Percentiles rank a stretch among this genome's conserved stretches.
phyloP scores from a whole-genome alignment of 2,113 vertebrate species.

The Microcebus tavaratra region DNA sequence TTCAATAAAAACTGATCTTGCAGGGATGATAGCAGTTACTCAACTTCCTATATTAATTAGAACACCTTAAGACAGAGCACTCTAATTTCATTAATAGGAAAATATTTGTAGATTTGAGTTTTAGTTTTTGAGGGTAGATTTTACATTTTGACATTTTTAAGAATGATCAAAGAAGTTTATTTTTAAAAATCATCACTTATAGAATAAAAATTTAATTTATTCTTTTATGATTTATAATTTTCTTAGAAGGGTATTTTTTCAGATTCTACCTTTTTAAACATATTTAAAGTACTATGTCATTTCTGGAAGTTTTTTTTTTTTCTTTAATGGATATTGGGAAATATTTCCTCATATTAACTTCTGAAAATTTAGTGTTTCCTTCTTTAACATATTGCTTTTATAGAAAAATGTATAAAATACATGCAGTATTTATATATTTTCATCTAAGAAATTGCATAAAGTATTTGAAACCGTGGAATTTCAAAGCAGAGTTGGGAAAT shows the following conservation, averaged over 20 bases:
- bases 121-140: neutral
- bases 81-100: neutral
- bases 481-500: neutral
- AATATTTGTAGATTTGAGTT: neutral
- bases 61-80: neutral
- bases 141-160: constrained; percentile 14
- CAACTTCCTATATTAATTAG: neutral
- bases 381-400: neutral
- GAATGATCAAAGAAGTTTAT: neutral
- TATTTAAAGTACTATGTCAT: neutral
- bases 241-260: neutral
- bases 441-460: neutral
- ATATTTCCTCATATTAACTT: neutral
- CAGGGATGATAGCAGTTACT: neutral
- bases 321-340: neutral
- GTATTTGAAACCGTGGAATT: neutral
- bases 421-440: neutral
- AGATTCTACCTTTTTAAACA: neutral
- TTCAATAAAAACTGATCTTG: neutral
- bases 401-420: neutral
- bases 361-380: neutral
- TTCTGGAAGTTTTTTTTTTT: neutral
- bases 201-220: neutral
- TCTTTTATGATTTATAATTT: constrained; percentile 10
- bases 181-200: neutral